Evolutionary conservation across 2,113 vertebrate genomes (phyloP), one percentile per base, ranked within the genome.

Genomic region (Athene cunicularia): DNA sequence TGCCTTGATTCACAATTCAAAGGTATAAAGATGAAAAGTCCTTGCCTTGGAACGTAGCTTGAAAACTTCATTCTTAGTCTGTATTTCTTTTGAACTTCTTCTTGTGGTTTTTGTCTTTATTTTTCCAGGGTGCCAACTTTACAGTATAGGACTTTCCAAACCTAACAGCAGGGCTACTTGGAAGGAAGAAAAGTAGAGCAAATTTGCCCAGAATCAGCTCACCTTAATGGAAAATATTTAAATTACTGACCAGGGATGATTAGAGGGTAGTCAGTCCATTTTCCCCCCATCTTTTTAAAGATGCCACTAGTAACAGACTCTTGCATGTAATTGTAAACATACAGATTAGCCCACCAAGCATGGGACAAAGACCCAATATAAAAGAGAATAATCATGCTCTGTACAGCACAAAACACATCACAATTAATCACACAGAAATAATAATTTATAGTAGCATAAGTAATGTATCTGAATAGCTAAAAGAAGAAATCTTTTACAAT

Each of bases 1-100:
- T 96, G 97, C 98, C 97, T 98, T 98, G 98, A 98, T 98, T 98
- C 98, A 95, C 60, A 43, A 98, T 98, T 98, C 98, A 98, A 98
- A 98, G 98, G 92, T 98, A 97, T 92, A 87, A 91, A 97, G 98
- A 98, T 98, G 97, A 98, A 98, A 98, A 98, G 97, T 97, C 98
- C 96, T 98, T 97, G 97, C 97, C 97, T 97, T 96, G 97, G 97
- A 98, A 97, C 97, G 92, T 96, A 97, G 98, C 98, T 98, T 97
- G 98, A 98, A 98, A 98, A 98, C 98, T 98, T 98, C 98, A 98
- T 98, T 97, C 97, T 97, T 96, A 97, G 97, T 97, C 97, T 98
- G 94, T 91, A 93, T 91, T 97, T 98, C 97, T 98, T 98, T 98
- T 98, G 98, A 98, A 98, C 98, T 97, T 97, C 98, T 98, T 98